Conservation (phyloP, 1,140 invertebrate species). For the Zaprionus gabonicus region DNA sequence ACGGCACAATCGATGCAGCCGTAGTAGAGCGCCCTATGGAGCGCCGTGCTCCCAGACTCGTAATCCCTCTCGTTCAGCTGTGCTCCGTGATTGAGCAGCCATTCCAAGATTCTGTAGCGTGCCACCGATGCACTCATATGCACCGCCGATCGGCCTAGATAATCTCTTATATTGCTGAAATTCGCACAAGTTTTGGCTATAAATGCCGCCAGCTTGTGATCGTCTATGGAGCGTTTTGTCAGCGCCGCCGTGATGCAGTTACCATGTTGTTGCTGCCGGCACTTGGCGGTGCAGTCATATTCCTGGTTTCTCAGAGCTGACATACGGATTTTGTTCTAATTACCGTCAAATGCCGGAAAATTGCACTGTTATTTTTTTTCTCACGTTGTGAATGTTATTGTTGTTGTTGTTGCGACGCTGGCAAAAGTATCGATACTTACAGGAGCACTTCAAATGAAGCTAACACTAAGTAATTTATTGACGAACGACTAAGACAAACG, state of each 20-base stretch:
- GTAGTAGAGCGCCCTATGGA: slow-evolving; percentile 90
- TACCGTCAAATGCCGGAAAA: slow-evolving; percentile 31
- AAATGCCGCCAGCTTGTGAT: slow-evolving; percentile 85
- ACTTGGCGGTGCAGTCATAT: slow-evolving; percentile 85
- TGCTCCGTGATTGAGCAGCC: slow-evolving; percentile 87
- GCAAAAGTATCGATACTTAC: slow-evolving; percentile 33
- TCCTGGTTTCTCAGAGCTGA: slow-evolving; percentile 66
- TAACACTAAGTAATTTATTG: neutral
- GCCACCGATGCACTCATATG: slow-evolving; percentile 89
- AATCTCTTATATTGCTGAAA: slow-evolving; percentile 85
- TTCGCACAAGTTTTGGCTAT: slow-evolving; percentile 86
- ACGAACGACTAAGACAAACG: neutral
- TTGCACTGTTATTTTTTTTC: slow-evolving; percentile 22
- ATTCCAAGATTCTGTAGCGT: slow-evolving; percentile 86
- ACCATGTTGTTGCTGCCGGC: slow-evolving; percentile 86
- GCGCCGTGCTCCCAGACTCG: slow-evolving; percentile 89
- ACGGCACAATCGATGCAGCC: slow-evolving; percentile 88
- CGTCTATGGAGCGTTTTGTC: slow-evolving; percentile 85
- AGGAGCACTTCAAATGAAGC: neutral
- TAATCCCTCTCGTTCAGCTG: slow-evolving; percentile 87
- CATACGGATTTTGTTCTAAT: slow-evolving; percentile 41
- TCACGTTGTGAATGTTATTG: slow-evolving; percentile 31
- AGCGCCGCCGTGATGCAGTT: slow-evolving; percentile 86
- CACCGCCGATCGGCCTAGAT: slow-evolving; percentile 86
- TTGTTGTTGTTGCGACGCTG: slow-evolving; percentile 25